Base-by-base conservation (phyloP, 2,113 vertebrate species). In the Narcine bancroftii region DNA sequence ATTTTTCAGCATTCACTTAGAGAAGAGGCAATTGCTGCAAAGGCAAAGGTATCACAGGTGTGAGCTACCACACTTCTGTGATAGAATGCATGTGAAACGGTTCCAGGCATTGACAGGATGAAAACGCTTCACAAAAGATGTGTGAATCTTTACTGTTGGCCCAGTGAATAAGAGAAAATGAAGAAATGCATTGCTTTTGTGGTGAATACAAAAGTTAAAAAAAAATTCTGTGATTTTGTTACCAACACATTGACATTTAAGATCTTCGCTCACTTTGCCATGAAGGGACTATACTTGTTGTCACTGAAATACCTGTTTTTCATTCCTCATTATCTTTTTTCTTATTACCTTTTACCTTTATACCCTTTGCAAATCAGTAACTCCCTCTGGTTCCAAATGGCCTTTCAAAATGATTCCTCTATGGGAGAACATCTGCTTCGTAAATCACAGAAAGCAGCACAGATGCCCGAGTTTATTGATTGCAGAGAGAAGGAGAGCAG, bases 391-490 rank as follows among this genome's bases (percentile, higher is more conserved):
- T 89, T 42, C 7, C n/a, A 89, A 89, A 89, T 89, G 56, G 56
- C 1, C 56, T 65, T n/a, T 89, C 39, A 65, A 36, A 89, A 65
- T 36, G 65, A 89, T 89, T 89, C 85, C 24, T 2, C 56, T 89
- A 65, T 83, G 29, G 85, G 36, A 42, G 85, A 89, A 66, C 85
- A 29, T 89, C 83, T 65, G 56, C 42, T 65, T 89, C 60, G 33
- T 83, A 83, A 56, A 53, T 53, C 79, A 83, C 13, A 13, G 45
- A 83, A 53, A 33, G 79, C 10, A 13, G 79, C 29, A 53, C 79
- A 83, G 79, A 33, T 53, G 79, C 79, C 13, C 10, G 50, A 29
- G 26, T 53, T 79, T 50, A 50, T 76, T 76, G 47, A 83, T 33
- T 83, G 47, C 26, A 53, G 9, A 83, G 47, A 53, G 47, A 53